Evolutionary conservation across 1,140 invertebrate species (phyloP).

Genomic region (Papilio glaucus): DNA sequence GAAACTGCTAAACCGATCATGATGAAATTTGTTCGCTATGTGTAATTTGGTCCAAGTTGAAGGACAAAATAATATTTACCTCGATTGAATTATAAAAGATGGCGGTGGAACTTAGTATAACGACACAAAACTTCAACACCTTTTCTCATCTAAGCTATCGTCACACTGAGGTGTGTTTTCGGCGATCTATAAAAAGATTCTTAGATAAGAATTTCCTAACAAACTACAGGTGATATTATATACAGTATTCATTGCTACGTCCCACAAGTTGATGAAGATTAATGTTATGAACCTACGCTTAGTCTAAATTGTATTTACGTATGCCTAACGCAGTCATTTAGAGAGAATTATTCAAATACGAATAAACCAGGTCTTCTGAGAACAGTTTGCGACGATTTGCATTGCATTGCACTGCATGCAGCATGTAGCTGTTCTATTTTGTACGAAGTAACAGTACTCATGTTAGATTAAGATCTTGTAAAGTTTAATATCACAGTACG

Average conservation of each 20-base stretch:
- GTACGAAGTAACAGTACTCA: neutral
- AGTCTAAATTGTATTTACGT: slow-evolving; percentile 4
- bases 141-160: too few relatives aligned
- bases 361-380: neutral
- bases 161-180: too few relatives aligned
- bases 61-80: too few relatives aligned
- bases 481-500: too few relatives aligned
- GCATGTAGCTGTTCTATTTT: neutral
- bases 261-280: neutral
- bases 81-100: too few relatives aligned
- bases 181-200: too few relatives aligned
- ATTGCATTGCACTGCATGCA: neutral
- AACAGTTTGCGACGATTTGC: neutral
- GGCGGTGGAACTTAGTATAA: too few relatives aligned
- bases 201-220: neutral
- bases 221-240: neutral
- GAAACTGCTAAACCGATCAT: too few relatives aligned
- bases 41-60: too few relatives aligned
- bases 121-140: too few relatives aligned
- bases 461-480: neutral
- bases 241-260: slow-evolving; percentile 2
- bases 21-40: too few relatives aligned
- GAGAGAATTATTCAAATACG: slow-evolving; percentile 6
- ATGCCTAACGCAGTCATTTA: slow-evolving; percentile 1
- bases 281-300: slow-evolving; percentile 10